Conservation (phyloP, 2,797 vertebrate species). For the Pogoniulus pusillus region DNA sequence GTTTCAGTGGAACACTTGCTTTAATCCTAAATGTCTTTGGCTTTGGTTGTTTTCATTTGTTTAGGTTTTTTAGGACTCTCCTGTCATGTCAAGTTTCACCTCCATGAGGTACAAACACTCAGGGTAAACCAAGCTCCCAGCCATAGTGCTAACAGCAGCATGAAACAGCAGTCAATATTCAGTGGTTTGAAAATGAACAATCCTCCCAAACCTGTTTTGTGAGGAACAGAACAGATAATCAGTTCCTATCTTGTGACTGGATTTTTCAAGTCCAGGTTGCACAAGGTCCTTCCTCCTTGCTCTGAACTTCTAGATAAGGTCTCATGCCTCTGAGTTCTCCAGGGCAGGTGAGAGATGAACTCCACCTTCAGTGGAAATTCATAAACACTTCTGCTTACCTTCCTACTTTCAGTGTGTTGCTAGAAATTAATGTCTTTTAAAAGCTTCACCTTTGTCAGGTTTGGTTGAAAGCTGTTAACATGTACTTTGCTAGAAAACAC, state of each 20-base stretch:
- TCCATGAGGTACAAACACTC: not conserved
- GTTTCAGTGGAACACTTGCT: not conserved
- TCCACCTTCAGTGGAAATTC: not conserved
- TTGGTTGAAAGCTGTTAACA: not conserved
- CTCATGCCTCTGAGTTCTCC: not conserved
- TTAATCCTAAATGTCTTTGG: too few relatives aligned
- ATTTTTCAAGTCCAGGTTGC: not conserved
- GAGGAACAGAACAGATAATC: not conserved
- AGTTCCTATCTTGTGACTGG: not conserved
- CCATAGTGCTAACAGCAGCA: not conserved
- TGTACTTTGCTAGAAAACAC: not conserved
- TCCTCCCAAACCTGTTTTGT: not conserved
- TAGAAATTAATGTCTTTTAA: not conserved
- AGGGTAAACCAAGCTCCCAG: not conserved
- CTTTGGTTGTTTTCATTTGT: too few relatives aligned
- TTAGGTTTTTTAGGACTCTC: not conserved
- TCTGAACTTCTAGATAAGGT: fast-evolving
- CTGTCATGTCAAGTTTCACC: not conserved
- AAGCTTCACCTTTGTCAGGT: not conserved
- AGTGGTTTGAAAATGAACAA: not conserved
- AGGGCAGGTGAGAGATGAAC: not conserved
- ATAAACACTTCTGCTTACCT: not conserved
- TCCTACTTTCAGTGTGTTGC: not conserved
- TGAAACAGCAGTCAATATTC: not conserved
- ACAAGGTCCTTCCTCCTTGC: not conserved